phyloP scores from a whole-genome alignment of 2,888 invertebrate genomes.

The Myopa testacea region DNA sequence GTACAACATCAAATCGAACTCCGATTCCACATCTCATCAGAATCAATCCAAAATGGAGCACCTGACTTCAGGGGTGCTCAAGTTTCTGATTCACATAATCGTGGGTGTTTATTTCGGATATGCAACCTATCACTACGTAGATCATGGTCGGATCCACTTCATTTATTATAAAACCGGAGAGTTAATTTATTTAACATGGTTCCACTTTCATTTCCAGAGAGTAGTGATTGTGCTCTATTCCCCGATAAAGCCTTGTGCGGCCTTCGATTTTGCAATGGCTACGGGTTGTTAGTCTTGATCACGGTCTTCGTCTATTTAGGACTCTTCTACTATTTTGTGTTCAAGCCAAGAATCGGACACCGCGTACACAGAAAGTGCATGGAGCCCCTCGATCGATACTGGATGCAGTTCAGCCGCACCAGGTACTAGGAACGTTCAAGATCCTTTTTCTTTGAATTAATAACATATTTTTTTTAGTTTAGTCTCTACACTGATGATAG shows the following conservation, averaged over 20 bases:
- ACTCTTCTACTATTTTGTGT: conserved; percentile 74
- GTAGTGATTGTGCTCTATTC: not conserved
- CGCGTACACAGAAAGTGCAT: conserved; percentile 51
- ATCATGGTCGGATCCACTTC: conserved; percentile 52
- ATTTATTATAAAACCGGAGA: not conserved
- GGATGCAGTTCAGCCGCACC: conserved; percentile 58
- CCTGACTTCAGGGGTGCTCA: conserved; percentile 46
- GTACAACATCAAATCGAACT: not conserved
- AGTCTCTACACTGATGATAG: conserved; percentile 68
- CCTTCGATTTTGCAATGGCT: conserved; percentile 74
- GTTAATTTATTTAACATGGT: not conserved
- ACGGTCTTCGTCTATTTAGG: conserved; percentile 73
- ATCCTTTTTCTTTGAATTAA: not conserved
- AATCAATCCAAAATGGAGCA: conserved; percentile 27
- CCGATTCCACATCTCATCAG: not conserved
- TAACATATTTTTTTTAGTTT: conserved; percentile 65
- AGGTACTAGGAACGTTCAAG: conserved; percentile 48
- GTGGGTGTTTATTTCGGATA: conserved; percentile 62
- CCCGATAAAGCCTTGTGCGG: conserved; percentile 52
- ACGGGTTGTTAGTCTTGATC: conserved; percentile 78
- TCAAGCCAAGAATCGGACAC: conserved; percentile 71
- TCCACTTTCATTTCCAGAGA: not conserved
- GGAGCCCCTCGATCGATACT: conserved; percentile 53
- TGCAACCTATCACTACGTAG: conserved; percentile 62
- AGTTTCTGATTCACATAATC: conserved; percentile 53